phyloP scores from a whole-genome alignment of 2,113 vertebrate species.

The Protomyctophum bolini region DNA sequence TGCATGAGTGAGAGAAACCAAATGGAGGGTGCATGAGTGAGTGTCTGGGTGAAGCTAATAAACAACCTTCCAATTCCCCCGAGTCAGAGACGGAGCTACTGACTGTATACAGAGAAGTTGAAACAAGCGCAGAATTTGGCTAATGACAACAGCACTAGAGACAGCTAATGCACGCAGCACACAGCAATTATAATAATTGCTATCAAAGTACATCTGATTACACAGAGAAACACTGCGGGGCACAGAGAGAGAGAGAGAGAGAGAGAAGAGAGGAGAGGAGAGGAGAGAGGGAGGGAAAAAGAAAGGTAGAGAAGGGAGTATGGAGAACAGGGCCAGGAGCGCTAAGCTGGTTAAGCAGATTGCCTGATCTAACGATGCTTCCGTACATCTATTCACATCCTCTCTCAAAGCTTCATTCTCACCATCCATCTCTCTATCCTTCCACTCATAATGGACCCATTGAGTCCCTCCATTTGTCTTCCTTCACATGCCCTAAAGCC shows the following conservation, averaged over 20 bases:
- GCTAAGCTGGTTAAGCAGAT: slow-evolving; percentile 63
- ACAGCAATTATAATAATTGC: no score
- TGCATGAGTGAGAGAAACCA: no score
- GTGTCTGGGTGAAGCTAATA: no score
- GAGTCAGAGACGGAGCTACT: no score
- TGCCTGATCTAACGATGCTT: slow-evolving; percentile 53
- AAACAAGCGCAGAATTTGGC: no score
- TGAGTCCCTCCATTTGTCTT: slow-evolving; percentile 71
- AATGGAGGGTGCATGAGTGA: no score
- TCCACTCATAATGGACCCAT: slow-evolving; percentile 62
- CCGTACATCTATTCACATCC: slow-evolving; percentile 63
- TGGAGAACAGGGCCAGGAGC: slow-evolving; percentile 50
- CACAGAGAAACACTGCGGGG: not conserved
- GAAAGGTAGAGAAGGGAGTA: slow-evolving; percentile 15
- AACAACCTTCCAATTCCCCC: no score
- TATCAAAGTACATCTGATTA: no score
- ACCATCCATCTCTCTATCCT: slow-evolving; percentile 47
- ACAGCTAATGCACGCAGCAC: no score
- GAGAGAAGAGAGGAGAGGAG: slow-evolving; percentile 33
- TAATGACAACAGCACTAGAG: no score
- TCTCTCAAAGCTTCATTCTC: slow-evolving; percentile 48
- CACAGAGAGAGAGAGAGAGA: slow-evolving; percentile 29
- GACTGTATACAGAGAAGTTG: no score
- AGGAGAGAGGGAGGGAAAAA: not conserved
- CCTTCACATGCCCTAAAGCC: slow-evolving; percentile 63